These are phyloP conservation scores for Sylvilagus floridanus DNA, from an alignment of 2,797 vertebrate species.

Conservation along the genomic window DNA sequence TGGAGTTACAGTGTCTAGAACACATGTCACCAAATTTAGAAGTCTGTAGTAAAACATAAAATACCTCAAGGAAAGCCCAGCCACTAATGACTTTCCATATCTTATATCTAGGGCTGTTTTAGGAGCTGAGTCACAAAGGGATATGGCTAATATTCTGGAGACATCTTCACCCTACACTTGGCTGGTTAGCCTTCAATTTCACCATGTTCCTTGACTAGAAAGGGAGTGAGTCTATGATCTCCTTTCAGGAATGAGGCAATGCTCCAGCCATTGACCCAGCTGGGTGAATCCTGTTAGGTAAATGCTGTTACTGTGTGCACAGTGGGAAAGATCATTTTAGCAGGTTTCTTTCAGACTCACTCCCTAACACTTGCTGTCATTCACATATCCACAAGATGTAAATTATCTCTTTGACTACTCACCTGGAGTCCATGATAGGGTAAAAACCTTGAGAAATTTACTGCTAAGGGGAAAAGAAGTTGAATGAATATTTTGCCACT, in stretches of 20 bases:
- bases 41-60: not conserved
- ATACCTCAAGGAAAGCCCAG: not conserved
- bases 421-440: not conserved
- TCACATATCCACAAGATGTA: not conserved
- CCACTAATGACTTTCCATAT: not conserved
- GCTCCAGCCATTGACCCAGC: not conserved
- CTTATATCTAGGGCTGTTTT: not conserved
- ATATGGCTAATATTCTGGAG: constrained; percentile 23
- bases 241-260: not conserved
- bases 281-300: not conserved
- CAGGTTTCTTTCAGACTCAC: constrained; percentile 61
- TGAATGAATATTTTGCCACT: constrained; percentile 38
- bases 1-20: not conserved
- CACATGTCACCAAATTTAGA: not conserved
- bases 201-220: not conserved
- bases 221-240: not conserved
- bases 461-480: constrained; percentile 29
- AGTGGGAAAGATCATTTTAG: constrained; percentile 1
- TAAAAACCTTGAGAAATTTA: constrained; percentile 36
- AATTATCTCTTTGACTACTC: constrained; percentile 35
- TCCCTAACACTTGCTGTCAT: constrained; percentile 3
- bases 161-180: not conserved
- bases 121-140: not conserved
- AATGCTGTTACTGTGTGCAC: not conserved
- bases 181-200: constrained; percentile 11